Evolutionary conservation across 1,140 invertebrate genomes (phyloP).

Genomic region (Atta texana): DNA sequence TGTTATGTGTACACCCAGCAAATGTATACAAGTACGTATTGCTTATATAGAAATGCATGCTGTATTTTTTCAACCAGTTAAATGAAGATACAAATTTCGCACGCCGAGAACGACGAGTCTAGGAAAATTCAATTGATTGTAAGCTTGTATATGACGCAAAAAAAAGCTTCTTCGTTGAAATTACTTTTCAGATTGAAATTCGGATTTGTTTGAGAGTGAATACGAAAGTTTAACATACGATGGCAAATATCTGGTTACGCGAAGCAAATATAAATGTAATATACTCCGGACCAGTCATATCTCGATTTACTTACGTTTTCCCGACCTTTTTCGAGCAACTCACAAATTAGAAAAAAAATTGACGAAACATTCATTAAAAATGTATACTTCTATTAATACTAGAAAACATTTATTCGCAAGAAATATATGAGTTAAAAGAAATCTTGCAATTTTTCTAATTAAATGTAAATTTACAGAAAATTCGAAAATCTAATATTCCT

Average conservation of each 20-base stretch:
- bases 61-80: conserved; percentile 17
- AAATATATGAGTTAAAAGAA: background rate
- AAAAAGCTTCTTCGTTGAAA: conserved; percentile 40
- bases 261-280: conserved; percentile 56
- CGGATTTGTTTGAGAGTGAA: conserved; percentile 17
- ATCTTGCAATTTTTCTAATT: background rate
- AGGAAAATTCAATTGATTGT: conserved; percentile 54
- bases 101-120: background rate
- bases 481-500: conserved; percentile 6
- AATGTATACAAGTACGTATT: conserved; percentile 17
- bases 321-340: background rate
- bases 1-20: conserved; percentile 12
- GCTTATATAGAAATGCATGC: conserved; percentile 1
- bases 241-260: conserved; percentile 35
- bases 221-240: conserved; percentile 50
- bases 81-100: conserved; percentile 20
- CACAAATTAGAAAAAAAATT: conserved; percentile 21
- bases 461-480: conserved; percentile 32
- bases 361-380: background rate
- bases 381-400: conserved; percentile 15
- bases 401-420: background rate
- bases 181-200: conserved; percentile 61
- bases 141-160: conserved; percentile 39
- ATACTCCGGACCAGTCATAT: conserved; percentile 15
- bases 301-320: conserved; percentile 38